Conservation (phyloP, 1,140 invertebrate species). For the Dendroctonus valens region DNA sequence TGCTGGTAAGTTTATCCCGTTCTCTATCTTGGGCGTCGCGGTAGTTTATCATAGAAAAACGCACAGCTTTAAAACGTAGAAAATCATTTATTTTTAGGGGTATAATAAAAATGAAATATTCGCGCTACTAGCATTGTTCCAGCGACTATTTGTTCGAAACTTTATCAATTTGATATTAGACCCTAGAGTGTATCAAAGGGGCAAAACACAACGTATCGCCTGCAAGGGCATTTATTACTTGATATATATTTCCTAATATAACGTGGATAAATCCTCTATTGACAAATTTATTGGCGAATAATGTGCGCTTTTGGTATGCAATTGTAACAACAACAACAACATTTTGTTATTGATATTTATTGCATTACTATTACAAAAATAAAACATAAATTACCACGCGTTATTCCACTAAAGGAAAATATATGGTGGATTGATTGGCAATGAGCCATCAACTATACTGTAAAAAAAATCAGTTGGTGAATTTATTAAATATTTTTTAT, state of each 20-base stretch:
- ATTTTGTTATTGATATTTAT: too few relatives aligned
- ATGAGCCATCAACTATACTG: too few relatives aligned
- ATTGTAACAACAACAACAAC: too few relatives aligned
- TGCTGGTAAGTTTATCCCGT: slow-evolving; percentile 22
- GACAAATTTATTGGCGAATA: slow-evolving; percentile 17
- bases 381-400: too few relatives aligned
- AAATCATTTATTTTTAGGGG: slow-evolving; percentile 32
- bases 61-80: slow-evolving; percentile 33
- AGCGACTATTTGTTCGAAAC: slow-evolving; percentile 30
- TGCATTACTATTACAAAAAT: too few relatives aligned
- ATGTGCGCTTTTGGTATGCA: not conserved
- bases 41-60: slow-evolving; percentile 31
- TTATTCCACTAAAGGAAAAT: too few relatives aligned
- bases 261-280: slow-evolving; percentile 4
- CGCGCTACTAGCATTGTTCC: slow-evolving; percentile 26
- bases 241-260: slow-evolving; percentile 20
- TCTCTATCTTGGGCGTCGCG: slow-evolving; percentile 25
- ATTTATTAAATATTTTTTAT: too few relatives aligned
- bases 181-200: slow-evolving; percentile 32
- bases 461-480: too few relatives aligned
- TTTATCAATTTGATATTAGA: slow-evolving; percentile 34
- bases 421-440: too few relatives aligned
- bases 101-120: slow-evolving; percentile 33
- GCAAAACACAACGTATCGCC: slow-evolving; percentile 23
- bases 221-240: slow-evolving; percentile 24